Conservation (phyloP, 2,888 invertebrate species). For the Heliconius sara region DNA sequence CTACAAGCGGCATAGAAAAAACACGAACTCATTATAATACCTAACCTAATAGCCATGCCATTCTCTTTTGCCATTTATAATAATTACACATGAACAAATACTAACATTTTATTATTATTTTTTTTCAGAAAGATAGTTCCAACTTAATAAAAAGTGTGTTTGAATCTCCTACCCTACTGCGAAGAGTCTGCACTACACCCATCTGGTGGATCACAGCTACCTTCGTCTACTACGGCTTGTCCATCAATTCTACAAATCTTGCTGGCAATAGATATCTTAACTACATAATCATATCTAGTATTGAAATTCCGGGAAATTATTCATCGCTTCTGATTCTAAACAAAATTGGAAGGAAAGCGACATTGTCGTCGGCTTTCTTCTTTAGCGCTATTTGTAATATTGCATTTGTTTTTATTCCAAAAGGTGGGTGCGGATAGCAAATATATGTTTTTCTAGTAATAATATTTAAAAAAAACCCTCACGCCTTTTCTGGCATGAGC, state of each 20-base stretch:
- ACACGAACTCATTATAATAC: no score
- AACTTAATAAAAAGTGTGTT: slow-evolving; percentile 52
- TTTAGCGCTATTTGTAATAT: slow-evolving; percentile 82
- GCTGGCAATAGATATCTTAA: slow-evolving; percentile 90
- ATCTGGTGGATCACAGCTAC: slow-evolving; percentile 91
- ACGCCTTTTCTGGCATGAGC: no score
- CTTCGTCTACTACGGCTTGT: slow-evolving; percentile 91
- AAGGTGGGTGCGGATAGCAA: slow-evolving; percentile 64
- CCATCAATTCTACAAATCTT: slow-evolving; percentile 89
- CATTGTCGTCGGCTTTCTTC: slow-evolving; percentile 84
- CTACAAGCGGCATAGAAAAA: no score
- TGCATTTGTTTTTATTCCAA: slow-evolving; percentile 77
- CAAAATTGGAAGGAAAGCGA: slow-evolving; percentile 85
- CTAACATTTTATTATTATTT: neutral
- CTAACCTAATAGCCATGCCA: no score
- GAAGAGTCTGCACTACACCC: slow-evolving; percentile 86
- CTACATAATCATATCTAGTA: slow-evolving; percentile 85
- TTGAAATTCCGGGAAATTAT: slow-evolving; percentile 89
- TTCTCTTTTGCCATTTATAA: no score
- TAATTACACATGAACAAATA: neutral
- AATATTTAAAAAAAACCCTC: no score
- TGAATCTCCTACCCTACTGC: slow-evolving; percentile 61
- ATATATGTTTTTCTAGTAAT: neutral
- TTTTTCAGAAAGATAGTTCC: slow-evolving; percentile 44
- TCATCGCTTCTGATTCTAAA: slow-evolving; percentile 85